A percentile compares a stretch with the other conserved stretches of the same genome.
phyloP scores from a whole-genome alignment of 2,113 vertebrate genomes.

The Poeciliopsis occidentalis region DNA sequence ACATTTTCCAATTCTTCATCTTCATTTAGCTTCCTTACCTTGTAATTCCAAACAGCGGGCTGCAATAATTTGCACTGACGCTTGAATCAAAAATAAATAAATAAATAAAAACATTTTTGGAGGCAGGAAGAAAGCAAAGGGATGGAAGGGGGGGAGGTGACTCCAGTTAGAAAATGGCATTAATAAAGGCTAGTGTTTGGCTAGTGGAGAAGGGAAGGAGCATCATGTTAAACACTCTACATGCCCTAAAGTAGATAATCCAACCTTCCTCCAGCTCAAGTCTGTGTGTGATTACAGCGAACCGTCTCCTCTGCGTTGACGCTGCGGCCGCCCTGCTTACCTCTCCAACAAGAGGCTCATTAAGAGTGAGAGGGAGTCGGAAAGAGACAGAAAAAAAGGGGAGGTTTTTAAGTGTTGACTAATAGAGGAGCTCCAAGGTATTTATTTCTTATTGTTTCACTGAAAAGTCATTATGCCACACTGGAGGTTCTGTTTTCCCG shows the following conservation, averaged over 20 bases:
- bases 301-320: constrained; percentile 63
- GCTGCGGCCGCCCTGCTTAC: constrained; percentile 75
- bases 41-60: constrained; percentile 77
- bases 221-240: constrained; percentile 82
- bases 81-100: constrained; percentile 62
- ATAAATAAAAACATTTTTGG: constrained; percentile 45
- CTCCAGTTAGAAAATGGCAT: constrained; percentile 77
- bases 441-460: constrained; percentile 80
- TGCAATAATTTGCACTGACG: constrained; percentile 72
- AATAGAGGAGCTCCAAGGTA: constrained; percentile 83
- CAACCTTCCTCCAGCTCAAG: constrained; percentile 74
- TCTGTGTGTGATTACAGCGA: constrained; percentile 78
- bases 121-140: constrained; percentile 15
- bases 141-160: constrained; percentile 10
- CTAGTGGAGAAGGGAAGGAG: constrained; percentile 71
- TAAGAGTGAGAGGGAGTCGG: constrained; percentile 59
- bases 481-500: constrained; percentile 68
- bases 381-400: constrained; percentile 11
- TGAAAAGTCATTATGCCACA: constrained; percentile 78
- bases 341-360: constrained; percentile 82
- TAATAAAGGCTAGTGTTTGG: constrained; percentile 79
- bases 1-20: constrained; percentile 83
- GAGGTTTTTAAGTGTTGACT: constrained; percentile 79
- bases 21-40: constrained; percentile 81
- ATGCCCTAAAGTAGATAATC: constrained; percentile 79